Base-by-base conservation (phyloP, 2,797 vertebrate genomes). In the Sebastes wilsoni region DNA sequence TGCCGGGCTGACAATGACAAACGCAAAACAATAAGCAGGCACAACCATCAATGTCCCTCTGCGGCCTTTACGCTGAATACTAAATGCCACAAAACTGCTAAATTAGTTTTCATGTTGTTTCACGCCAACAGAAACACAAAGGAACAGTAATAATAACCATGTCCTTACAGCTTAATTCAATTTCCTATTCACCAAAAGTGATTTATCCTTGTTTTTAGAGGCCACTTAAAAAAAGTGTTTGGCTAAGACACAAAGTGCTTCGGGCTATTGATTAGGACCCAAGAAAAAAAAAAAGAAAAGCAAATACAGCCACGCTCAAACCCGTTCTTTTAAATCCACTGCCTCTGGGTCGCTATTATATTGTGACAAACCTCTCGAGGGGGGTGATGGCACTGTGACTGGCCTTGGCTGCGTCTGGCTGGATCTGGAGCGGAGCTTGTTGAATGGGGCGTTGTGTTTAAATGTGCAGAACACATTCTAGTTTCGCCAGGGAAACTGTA, bases 11-110 rank as follows among this genome's bases (percentile, higher is more conserved):
- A 90, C 87, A 89, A 88, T 77, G 84, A 90, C 82, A 66, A 65
- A 82, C 58, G 65, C 80, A 85, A 89, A 46, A 94, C 86, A 93
- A 90, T 86, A 85, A 78, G 84, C 68, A 73, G 69, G 36, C 82
- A 71, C 34, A 74, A 67, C 62, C 75, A 72, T 80, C 83, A 87
- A n/a, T 75, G 88, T 86, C 70, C 34, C 73, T 49, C 65, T 89
- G 82, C 75, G 52, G 81, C 86, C 83, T 84, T 89, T 59, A 76
- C 3, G 25, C 23, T 22, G 54, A 81, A 89, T 70, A 76, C 42
- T 69, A 81, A 85, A 84, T 22, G 32, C 25, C 55, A 60, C 25
- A 30, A 76, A 82, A 72, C 69, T 66, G 32, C 16, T 4, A 78
- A 71, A 77, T 59, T 13, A 70, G 36, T 60, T 79, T 74, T 78